A percentile compares a stretch with the other conserved stretches of the same genome.
Evolutionary conservation across 2,888 invertebrate species (phyloP).

Genomic region (Lucinisca nassula): DNA sequence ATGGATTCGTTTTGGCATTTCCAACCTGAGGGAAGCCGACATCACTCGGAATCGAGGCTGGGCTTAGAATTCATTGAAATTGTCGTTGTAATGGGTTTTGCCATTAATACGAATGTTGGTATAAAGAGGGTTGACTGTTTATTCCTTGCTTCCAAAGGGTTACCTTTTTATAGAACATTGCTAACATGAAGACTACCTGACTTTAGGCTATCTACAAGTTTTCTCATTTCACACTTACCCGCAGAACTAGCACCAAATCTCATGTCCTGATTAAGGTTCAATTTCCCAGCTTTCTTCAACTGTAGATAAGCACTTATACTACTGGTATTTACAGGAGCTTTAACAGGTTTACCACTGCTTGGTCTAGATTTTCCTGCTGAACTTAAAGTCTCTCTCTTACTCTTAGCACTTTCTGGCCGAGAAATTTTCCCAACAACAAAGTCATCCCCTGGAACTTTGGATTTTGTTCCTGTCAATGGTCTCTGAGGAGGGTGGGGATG

Average conservation of each 20-base stretch:
- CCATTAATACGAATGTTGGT: too few species aligned
- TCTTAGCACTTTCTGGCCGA: slow-evolving; percentile 73
- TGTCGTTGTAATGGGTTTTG: too few species aligned
- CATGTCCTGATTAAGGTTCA: slow-evolving; percentile 46
- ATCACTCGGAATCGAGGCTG: too few species aligned
- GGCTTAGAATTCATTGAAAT: too few species aligned
- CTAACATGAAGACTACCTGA: too few species aligned
- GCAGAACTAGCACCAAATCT: slow-evolving; percentile 16
- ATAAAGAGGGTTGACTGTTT: too few species aligned
- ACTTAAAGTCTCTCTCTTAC: slow-evolving; percentile 37
- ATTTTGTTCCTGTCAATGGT: slow-evolving; percentile 47
- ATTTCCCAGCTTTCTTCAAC: slow-evolving; percentile 80
- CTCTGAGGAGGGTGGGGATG: slow-evolving; percentile 55
- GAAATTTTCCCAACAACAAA: slow-evolving; percentile 73
- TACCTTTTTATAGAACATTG: too few species aligned
- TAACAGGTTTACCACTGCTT: slow-evolving; percentile 63
- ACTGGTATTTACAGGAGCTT: slow-evolving; percentile 77
- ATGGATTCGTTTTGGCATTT: too few species aligned
- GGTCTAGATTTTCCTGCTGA: slow-evolving; percentile 64
- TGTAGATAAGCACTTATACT: slow-evolving; percentile 83
- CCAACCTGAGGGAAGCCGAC: too few species aligned
- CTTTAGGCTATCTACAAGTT: background rate
- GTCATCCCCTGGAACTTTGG: slow-evolving; percentile 59
- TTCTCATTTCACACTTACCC: slow-evolving; percentile 12
- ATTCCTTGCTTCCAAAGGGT: too few species aligned